phyloP scores from a whole-genome alignment of 2,888 invertebrate species.

The Tetheella fluctuosa region DNA sequence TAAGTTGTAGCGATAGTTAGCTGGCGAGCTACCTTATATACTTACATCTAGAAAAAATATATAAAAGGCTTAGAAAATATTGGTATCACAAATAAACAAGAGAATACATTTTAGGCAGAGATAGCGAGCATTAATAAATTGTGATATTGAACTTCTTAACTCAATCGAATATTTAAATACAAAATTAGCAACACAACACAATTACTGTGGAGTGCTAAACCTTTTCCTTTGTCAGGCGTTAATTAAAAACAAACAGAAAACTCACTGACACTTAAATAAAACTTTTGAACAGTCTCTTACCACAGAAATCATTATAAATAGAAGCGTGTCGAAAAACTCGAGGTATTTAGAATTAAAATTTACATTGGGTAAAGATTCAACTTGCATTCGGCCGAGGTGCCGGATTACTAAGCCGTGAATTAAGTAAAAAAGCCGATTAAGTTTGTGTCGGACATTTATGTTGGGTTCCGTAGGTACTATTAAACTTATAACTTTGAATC shows the following conservation, averaged over 20 bases:
- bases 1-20: too few species aligned
- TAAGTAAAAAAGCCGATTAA: background rate
- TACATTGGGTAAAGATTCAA: slow-evolving; percentile 16
- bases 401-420: slow-evolving; percentile 13
- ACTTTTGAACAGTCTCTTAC: background rate
- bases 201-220: background rate
- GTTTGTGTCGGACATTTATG: background rate
- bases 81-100: too few species aligned
- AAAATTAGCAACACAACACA: background rate
- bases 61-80: too few species aligned
- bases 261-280: background rate
- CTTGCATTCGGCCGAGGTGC: slow-evolving; percentile 17
- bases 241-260: slow-evolving; percentile 3
- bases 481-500: too few species aligned
- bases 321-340: background rate
- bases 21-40: too few species aligned
- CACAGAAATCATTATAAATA: slow-evolving; percentile 2
- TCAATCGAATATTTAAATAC: background rate
- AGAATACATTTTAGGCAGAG: too few species aligned
- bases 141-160: background rate
- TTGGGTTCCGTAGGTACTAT: background rate
- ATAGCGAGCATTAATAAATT: too few species aligned
- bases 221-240: slow-evolving; percentile 4
- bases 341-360: slow-evolving; percentile 13
- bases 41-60: too few species aligned